Percentiles rank a stretch among this genome's conserved stretches.
These are phyloP conservation scores for Hassar affinis DNA, from an alignment of 2,113 vertebrate species.

Conservation along the genomic window DNA sequence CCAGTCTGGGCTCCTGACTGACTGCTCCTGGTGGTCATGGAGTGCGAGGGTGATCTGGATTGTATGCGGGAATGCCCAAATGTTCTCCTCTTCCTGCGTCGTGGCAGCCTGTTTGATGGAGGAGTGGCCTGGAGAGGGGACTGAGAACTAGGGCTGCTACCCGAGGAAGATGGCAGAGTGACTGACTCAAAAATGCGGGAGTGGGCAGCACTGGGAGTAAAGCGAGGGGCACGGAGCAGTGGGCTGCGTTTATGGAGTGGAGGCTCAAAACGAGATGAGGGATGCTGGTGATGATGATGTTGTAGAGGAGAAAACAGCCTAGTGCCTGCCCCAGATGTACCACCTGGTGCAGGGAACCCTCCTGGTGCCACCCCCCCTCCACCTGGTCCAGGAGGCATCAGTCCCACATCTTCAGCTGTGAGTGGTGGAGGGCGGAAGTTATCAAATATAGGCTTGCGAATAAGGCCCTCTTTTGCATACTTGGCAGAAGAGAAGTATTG, in stretches of 20 bases:
- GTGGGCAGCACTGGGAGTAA: constrained; percentile 95
- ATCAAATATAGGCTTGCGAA: constrained; percentile 96
- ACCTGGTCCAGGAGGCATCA: constrained; percentile 70
- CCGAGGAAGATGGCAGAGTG: constrained; percentile 78
- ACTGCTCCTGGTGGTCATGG: constrained; percentile 94
- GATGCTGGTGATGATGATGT: constrained; percentile 63
- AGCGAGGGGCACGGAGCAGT: constrained; percentile 86
- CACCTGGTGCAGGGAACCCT: constrained; percentile 71
- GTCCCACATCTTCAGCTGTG: constrained; percentile 92
- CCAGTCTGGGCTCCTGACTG: constrained; percentile 74
- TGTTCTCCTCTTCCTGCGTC: constrained; percentile 78
- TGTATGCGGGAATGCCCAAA: constrained; percentile 80
- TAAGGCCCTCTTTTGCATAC: constrained; percentile 98
- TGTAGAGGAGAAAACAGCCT: constrained; percentile 85
- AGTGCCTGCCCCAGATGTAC: constrained; percentile 69
- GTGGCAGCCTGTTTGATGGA: constrained; percentile 66
- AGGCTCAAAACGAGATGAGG: constrained; percentile 81
- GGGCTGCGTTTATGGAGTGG: constrained; percentile 88
- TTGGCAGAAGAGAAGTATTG: constrained; percentile 98
- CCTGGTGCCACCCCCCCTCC: constrained; percentile 69
- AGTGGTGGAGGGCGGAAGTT: constrained; percentile 95
- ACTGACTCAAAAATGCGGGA: constrained; percentile 96
- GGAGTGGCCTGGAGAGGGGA: constrained; percentile 77
- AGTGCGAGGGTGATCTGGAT: constrained; percentile 90
- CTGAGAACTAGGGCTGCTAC: constrained; percentile 73